These are phyloP conservation scores for Planiliza haematocheilus DNA, from an alignment of 2,113 vertebrate genomes.

Conservation along the genomic window DNA sequence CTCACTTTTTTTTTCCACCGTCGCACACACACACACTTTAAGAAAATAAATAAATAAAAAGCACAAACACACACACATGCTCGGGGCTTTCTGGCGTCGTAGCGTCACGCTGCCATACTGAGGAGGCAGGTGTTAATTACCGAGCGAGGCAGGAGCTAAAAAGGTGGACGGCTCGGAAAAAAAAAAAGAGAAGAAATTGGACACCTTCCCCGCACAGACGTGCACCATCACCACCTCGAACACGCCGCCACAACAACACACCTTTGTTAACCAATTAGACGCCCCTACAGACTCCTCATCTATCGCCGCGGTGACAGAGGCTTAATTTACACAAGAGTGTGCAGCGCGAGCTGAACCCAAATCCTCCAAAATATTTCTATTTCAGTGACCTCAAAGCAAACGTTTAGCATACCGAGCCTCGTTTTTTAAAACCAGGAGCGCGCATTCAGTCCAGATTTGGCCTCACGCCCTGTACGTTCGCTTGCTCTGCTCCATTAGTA, in stretches of 20 bases:
- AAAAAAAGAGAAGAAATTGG: constrained; percentile 49
- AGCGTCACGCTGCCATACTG: constrained; percentile 56
- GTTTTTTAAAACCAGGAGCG: no score
- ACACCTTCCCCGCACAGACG: constrained; percentile 29
- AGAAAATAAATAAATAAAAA: constrained; percentile 10
- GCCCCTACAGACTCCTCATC: constrained; percentile 32
- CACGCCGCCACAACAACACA: constrained; percentile 72
- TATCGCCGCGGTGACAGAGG: constrained; percentile 39
- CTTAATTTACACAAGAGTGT: constrained; percentile 22
- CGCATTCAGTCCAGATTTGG: no score
- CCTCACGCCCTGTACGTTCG: no score
- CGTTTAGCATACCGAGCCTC: no score
- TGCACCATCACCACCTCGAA: constrained; percentile 26
- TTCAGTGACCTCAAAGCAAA: no score
- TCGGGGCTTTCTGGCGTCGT: constrained; percentile 48
- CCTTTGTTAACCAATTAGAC: constrained; percentile 79
- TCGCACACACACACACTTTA: constrained; percentile 9
- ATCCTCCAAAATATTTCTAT: no score
- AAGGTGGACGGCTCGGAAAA: constrained; percentile 65
- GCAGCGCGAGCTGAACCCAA: no score
- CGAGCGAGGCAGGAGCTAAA: constrained; percentile 69
- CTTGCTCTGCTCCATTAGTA: no score
- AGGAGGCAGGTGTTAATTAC: constrained; percentile 84
- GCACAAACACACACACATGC: constrained; percentile 25
- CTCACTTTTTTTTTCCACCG: not conserved